Conservation (phyloP, 2,113 vertebrate genomes). For the Ameiurus melas region DNA sequence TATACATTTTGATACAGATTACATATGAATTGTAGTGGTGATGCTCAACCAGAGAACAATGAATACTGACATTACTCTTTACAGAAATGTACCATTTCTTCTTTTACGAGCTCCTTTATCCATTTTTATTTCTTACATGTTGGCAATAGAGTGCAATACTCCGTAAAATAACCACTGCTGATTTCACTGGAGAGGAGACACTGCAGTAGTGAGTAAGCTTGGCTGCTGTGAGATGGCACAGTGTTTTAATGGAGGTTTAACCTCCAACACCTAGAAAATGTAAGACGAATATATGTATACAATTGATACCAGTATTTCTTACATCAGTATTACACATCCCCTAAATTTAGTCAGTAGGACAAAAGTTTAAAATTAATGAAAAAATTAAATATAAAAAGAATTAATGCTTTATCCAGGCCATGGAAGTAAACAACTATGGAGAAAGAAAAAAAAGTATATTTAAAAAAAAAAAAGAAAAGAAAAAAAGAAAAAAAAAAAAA, state of each 20-base stretch:
- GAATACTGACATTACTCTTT: slow-evolving; percentile 96
- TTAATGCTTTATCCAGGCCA: slow-evolving; percentile 52
- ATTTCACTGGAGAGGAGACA: slow-evolving; percentile 54
- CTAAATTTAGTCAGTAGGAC: slow-evolving; percentile 73
- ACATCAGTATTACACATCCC: slow-evolving; percentile 59
- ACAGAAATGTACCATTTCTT: slow-evolving; percentile 82
- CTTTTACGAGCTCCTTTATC: slow-evolving; percentile 61
- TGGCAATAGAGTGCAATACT: slow-evolving; percentile 54
- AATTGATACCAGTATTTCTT: slow-evolving; percentile 59
- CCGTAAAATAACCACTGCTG: slow-evolving; percentile 52
- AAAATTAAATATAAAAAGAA: slow-evolving; percentile 27
- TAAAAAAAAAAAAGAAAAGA: too few relatives aligned
- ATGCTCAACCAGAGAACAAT: slow-evolving; percentile 84
- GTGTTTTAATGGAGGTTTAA: slow-evolving; percentile 70
- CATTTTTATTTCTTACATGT: slow-evolving; percentile 53
- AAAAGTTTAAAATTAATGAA: slow-evolving; percentile 57
- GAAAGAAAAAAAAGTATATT: not conserved
- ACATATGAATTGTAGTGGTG: slow-evolving; percentile 92
- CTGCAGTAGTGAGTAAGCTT: slow-evolving; percentile 63
- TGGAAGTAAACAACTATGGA: slow-evolving; percentile 46
- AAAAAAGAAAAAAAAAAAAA: slow-evolving; percentile 32
- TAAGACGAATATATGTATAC: slow-evolving; percentile 27
- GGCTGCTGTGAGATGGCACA: slow-evolving; percentile 74
- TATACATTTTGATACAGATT: slow-evolving; percentile 99
- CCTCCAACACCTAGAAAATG: slow-evolving; percentile 48